These are phyloP conservation scores for Sitobion miscanthi DNA, from an alignment of 1,140 invertebrate species.

Conservation along the genomic window DNA sequence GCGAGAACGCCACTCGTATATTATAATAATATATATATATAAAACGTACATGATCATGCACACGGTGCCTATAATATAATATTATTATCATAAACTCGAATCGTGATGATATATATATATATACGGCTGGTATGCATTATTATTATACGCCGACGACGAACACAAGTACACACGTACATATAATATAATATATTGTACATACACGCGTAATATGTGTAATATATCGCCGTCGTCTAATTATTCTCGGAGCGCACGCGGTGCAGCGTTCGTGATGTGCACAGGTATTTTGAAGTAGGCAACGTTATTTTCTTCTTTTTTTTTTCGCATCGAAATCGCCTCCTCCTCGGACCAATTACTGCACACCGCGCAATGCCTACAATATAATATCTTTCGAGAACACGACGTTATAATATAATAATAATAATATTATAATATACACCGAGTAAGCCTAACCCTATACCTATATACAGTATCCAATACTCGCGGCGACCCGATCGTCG, in stretches of 20 bases:
- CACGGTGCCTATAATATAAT: no score
- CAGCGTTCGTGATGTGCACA: background rate
- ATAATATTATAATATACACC: background rate
- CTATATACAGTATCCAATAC: background rate
- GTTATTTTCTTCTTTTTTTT: background rate
- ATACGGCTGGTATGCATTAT: background rate
- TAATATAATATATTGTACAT: background rate
- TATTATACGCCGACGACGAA: no score
- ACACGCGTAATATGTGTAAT: background rate
- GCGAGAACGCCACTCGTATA: no score
- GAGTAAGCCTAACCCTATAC: background rate
- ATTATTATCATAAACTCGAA: no score
- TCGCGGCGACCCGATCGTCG: background rate
- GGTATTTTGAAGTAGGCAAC: background rate
- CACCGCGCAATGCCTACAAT: background rate
- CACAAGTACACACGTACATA: no score
- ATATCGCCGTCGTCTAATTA: background rate
- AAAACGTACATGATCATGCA: no score
- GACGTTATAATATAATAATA: background rate
- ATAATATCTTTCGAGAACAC: background rate
- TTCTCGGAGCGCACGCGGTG: background rate
- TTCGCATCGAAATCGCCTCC: background rate
- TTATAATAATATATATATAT: background rate
- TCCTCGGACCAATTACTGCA: background rate
- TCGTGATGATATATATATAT: no score